Evolutionary conservation across 2,113 vertebrate genomes (phyloP).

Genomic region (Scortum barcoo): DNA sequence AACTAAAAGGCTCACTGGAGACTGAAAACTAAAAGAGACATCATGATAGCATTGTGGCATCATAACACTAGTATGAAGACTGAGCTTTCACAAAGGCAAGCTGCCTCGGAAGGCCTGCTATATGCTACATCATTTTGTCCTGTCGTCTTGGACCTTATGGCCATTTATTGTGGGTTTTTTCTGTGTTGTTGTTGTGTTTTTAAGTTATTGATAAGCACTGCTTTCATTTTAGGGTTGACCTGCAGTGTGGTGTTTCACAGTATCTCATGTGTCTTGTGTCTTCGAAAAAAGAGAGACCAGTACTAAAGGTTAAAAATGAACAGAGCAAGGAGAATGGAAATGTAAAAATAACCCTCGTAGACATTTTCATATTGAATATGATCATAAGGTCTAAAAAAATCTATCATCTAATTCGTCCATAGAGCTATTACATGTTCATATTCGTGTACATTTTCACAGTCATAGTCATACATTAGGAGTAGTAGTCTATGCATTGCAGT

Average conservation of each 20-base stretch:
- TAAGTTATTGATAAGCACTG: slow-evolving; percentile 58
- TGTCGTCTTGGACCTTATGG: slow-evolving; percentile 41
- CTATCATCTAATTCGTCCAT: too few species aligned
- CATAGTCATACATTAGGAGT: too few species aligned
- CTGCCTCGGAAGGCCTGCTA: slow-evolving; percentile 34
- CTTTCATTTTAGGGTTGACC: slow-evolving; percentile 24
- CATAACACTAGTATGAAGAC: slow-evolving; percentile 54
- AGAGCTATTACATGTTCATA: too few species aligned
- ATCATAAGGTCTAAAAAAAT: too few species aligned
- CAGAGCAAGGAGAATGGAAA: background rate
- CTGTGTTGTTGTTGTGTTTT: too few species aligned
- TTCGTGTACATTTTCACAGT: too few species aligned
- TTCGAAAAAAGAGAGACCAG: background rate
- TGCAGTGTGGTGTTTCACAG: background rate
- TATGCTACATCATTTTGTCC: slow-evolving; percentile 53
- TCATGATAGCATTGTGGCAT: slow-evolving; percentile 57
- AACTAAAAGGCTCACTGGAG: slow-evolving; percentile 58
- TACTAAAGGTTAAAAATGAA: background rate
- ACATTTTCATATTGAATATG: background rate
- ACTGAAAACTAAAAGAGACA: slow-evolving; percentile 70
- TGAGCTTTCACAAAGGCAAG: slow-evolving; percentile 70
- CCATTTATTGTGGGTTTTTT: slow-evolving; percentile 66
- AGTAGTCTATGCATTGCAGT: too few species aligned
- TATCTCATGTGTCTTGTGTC: background rate
- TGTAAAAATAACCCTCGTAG: background rate